Conservation (phyloP, 2,888 invertebrate species). For the Tromatobia lineatoria region DNA sequence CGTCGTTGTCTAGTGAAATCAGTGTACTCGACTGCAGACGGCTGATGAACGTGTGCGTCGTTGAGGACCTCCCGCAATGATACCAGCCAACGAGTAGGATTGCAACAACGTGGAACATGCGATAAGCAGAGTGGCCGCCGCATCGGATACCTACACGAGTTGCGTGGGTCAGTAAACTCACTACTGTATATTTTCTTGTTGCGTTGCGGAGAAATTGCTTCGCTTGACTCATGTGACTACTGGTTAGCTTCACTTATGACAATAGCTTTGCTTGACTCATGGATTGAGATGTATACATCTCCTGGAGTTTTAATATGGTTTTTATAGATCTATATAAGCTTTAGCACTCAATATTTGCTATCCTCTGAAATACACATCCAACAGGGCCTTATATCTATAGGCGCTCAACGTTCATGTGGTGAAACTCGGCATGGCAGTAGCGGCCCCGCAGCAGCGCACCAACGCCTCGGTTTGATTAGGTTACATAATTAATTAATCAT, state of each 20-base stretch:
- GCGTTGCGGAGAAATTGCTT: background rate
- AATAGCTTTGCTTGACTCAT: background rate
- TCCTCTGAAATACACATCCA: background rate
- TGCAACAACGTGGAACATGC: constrained; percentile 24
- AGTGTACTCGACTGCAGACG: constrained; percentile 24
- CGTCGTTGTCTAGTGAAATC: constrained; percentile 56
- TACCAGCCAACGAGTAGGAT: constrained; percentile 40
- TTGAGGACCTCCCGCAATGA: constrained; percentile 29
- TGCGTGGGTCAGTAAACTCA: constrained; percentile 40
- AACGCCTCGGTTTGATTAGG: constrained; percentile 73
- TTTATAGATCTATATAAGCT: background rate
- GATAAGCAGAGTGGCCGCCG: constrained; percentile 7
- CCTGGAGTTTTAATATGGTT: background rate
- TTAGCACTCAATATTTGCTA: background rate
- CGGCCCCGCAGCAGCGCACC: constrained; percentile 54
- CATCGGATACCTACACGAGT: background rate
- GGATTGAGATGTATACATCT: background rate
- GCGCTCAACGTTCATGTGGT: background rate
- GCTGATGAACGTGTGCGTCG: background rate
- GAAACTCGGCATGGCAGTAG: background rate
- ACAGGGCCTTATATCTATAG: constrained; percentile 23
- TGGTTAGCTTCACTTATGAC: too few relatives aligned
- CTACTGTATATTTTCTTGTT: background rate
- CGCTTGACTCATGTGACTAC: too few relatives aligned
- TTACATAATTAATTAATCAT: constrained; percentile 76